Percentiles rank a stretch among this genome's conserved stretches.
Evolutionary conservation across 2,888 invertebrate genomes (phyloP).

Genomic region (Catocala fraxini): DNA sequence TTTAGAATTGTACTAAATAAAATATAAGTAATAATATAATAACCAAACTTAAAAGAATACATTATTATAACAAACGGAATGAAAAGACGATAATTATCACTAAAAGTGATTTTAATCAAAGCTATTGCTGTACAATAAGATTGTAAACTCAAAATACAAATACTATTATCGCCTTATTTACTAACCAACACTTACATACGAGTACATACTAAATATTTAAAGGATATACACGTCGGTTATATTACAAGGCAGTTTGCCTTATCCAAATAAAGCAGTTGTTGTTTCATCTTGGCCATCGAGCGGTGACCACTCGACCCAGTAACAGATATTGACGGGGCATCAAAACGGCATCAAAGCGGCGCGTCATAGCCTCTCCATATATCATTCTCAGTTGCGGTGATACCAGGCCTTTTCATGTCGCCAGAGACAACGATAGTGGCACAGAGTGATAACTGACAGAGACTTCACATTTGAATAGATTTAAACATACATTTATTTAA

Average conservation of each 20-base stretch:
- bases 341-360: conserved; percentile 66
- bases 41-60: no score
- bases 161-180: no score
- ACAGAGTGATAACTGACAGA: conserved; percentile 48
- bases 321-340: conserved; percentile 69
- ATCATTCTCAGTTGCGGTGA: conserved; percentile 68
- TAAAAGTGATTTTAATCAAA: no score
- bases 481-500: no score
- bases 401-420: conserved; percentile 72
- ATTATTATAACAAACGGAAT: no score
- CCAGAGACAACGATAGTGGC: conserved; percentile 52
- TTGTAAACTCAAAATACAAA: no score
- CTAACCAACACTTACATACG: no score
- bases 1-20: no score
- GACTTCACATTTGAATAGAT: conserved; percentile 10
- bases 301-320: conserved; percentile 67
- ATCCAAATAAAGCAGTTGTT: conserved; percentile 35
- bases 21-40: no score
- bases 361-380: conserved; percentile 75
- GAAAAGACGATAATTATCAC: no score
- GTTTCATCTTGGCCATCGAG: conserved; percentile 24
- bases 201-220: no score
- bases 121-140: no score
- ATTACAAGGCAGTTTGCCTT: conserved; percentile 41
- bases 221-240: conserved; percentile 1